Percentiles rank a stretch among this genome's conserved stretches.
Conservation (phyloP, 2,888 invertebrate genomes). For the Drosophila putrida region DNA sequence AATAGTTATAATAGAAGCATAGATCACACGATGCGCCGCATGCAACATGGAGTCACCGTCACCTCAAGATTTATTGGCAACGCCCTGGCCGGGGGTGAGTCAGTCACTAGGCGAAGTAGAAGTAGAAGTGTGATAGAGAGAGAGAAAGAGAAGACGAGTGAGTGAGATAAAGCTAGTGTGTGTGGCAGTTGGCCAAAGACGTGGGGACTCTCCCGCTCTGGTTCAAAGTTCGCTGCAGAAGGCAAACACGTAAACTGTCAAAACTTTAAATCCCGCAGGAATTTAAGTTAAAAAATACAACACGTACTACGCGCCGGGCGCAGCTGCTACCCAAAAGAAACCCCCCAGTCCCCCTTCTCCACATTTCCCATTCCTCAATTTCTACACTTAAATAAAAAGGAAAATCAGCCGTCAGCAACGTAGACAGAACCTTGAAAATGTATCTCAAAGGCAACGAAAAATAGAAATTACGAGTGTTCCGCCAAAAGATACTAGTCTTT, state of each 20-base stretch:
- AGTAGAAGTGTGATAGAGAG: slow-evolving; percentile 10
- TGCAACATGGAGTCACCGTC: slow-evolving; percentile 84
- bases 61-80: slow-evolving; percentile 84
- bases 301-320: slow-evolving; percentile 70
- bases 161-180: slow-evolving; percentile 30
- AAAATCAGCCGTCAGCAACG: slow-evolving; percentile 43
- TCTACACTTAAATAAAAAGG: slow-evolving; percentile 37
- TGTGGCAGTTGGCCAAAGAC: slow-evolving; percentile 47
- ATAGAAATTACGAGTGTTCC: slow-evolving; percentile 55
- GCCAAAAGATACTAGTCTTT: slow-evolving; percentile 40
- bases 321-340: slow-evolving; percentile 61
- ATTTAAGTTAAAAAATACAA: slow-evolving; percentile 82
- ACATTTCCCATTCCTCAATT: neutral
- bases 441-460: slow-evolving; percentile 55
- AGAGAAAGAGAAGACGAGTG: slow-evolving; percentile 4
- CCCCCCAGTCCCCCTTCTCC: slow-evolving; percentile 2
- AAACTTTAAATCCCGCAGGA: slow-evolving; percentile 83
- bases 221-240: slow-evolving; percentile 79
- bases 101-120: slow-evolving; percentile 6
- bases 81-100: slow-evolving; percentile 71
- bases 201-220: slow-evolving; percentile 41
- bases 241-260: slow-evolving; percentile 82
- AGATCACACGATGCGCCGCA: slow-evolving; percentile 83
- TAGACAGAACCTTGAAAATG: slow-evolving; percentile 77
- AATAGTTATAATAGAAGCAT: slow-evolving; percentile 84